Percentiles rank a stretch among this genome's conserved stretches.
phyloP scores from a whole-genome alignment of 2,888 invertebrate species.

The Plagiodera versicolora region DNA sequence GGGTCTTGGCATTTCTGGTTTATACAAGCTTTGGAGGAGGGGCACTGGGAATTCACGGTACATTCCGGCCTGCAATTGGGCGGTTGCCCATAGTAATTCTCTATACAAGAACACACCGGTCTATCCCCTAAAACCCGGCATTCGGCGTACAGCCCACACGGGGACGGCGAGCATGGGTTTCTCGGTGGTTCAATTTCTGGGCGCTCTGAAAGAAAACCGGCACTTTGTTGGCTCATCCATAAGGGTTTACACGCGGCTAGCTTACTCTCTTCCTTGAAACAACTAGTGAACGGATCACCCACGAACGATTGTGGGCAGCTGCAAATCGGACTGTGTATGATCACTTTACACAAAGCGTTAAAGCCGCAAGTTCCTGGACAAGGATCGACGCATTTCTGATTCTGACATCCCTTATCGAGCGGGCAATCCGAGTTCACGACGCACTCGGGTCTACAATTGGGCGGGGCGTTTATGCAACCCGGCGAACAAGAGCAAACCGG shows the following conservation, averaged over 20 bases:
- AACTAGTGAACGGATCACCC: conserved; percentile 78
- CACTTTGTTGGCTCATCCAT: neutral
- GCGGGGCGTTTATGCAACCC: conserved; percentile 74
- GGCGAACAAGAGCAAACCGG: conserved; percentile 77
- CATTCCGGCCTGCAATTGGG: conserved; percentile 80
- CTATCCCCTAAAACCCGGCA: conserved; percentile 69
- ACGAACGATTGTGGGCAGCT: conserved; percentile 69
- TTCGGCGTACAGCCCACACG: conserved; percentile 77
- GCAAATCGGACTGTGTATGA: conserved; percentile 80
- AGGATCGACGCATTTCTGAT: conserved; percentile 76
- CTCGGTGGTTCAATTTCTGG: conserved; percentile 38
- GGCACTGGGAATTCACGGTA: conserved; percentile 71
- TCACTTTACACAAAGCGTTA: conserved; percentile 76
- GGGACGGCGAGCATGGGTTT: conserved; percentile 71
- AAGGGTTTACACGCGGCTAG: conserved; percentile 32
- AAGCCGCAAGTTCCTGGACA: conserved; percentile 76
- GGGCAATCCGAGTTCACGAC: conserved; percentile 78
- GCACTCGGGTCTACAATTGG: conserved; percentile 77
- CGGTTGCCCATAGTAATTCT: conserved; percentile 75
- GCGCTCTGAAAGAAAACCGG: conserved; percentile 45
- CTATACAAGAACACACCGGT: conserved; percentile 74
- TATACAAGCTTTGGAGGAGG: conserved; percentile 71
- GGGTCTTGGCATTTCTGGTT: conserved; percentile 73
- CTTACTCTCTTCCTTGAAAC: conserved; percentile 67
- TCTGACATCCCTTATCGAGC: conserved; percentile 73